phyloP scores from a whole-genome alignment of 92 coral and sea anemone genomes.

The Meandrina meandrites region DNA sequence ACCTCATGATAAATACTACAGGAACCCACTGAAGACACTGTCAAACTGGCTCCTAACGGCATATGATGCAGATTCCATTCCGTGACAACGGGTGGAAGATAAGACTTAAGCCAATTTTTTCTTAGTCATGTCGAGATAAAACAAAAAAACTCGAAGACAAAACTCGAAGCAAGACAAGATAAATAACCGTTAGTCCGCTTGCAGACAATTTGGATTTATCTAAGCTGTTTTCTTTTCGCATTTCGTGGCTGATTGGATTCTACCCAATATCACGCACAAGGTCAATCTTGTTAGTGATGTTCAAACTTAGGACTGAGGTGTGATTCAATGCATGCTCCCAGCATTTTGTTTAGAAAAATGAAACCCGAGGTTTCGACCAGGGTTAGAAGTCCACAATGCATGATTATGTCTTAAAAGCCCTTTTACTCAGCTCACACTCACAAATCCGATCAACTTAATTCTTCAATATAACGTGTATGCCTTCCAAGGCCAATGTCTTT shows the following conservation, averaged over 20 bases:
- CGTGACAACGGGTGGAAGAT: background rate
- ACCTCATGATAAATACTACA: background rate
- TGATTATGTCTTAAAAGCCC: background rate
- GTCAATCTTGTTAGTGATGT: conserved; percentile 15
- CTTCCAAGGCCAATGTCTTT: conserved; percentile 10
- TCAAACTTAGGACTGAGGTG: background rate
- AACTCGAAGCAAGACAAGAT: background rate
- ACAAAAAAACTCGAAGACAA: background rate
- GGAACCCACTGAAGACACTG: no score
- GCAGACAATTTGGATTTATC: background rate
- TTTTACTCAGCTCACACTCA: background rate
- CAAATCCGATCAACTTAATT: conserved; percentile 31
- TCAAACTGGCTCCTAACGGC: no score
- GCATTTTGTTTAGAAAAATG: background rate
- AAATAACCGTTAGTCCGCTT: background rate
- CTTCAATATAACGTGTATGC: conserved; percentile 22
- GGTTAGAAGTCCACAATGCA: background rate
- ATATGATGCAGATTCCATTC: no score
- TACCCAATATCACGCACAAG: background rate
- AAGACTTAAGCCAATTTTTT: background rate
- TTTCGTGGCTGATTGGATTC: background rate
- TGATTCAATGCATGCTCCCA: background rate
- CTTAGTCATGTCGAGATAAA: background rate
- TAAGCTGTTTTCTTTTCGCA: conserved; percentile 15
- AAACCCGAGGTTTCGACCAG: background rate